These are phyloP conservation scores for Graphium colonna DNA, from an alignment of 2,888 invertebrate genomes.

Conservation along the genomic window DNA sequence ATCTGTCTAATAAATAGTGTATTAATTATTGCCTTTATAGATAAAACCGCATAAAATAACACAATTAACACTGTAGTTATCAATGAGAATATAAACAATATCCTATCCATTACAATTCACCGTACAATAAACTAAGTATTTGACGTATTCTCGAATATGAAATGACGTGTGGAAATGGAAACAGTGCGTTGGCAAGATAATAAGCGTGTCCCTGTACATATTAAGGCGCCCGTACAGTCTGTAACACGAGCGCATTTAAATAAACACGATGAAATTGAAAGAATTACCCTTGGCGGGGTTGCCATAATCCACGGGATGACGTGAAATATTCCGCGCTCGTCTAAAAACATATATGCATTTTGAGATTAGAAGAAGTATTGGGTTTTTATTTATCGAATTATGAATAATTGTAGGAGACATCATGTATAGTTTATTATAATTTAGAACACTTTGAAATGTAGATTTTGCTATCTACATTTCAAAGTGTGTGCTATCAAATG, in stretches of 20 bases:
- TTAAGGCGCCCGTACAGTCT: conserved; percentile 55
- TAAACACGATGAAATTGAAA: conserved; percentile 77
- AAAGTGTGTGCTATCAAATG: too few species aligned
- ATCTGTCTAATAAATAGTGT: too few species aligned
- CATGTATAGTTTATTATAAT: too few species aligned
- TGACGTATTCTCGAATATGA: too few species aligned
- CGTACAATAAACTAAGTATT: too few species aligned
- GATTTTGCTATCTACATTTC: too few species aligned
- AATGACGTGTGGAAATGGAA: conserved; percentile 37
- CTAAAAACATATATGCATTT: conserved; percentile 10
- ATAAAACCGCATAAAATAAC: too few species aligned
- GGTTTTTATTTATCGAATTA: background rate
- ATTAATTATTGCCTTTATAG: too few species aligned
- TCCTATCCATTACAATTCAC: too few species aligned
- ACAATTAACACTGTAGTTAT: too few species aligned
- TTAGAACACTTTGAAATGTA: too few species aligned
- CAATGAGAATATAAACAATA: too few species aligned
- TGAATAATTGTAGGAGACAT: background rate
- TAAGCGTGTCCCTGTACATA: conserved; percentile 68
- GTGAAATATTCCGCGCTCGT: conserved; percentile 18
- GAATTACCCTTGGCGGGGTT: conserved; percentile 52
- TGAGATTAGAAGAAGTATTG: conserved; percentile 5
- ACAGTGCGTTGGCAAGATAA: conserved; percentile 50
- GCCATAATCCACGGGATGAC: conserved; percentile 29
- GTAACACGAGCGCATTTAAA: conserved; percentile 73